Percentiles rank a stretch among this genome's conserved stretches.
These are phyloP conservation scores for Drosophila yakuba DNA, from an alignment of 1,140 invertebrate genomes.

Conservation along the genomic window DNA sequence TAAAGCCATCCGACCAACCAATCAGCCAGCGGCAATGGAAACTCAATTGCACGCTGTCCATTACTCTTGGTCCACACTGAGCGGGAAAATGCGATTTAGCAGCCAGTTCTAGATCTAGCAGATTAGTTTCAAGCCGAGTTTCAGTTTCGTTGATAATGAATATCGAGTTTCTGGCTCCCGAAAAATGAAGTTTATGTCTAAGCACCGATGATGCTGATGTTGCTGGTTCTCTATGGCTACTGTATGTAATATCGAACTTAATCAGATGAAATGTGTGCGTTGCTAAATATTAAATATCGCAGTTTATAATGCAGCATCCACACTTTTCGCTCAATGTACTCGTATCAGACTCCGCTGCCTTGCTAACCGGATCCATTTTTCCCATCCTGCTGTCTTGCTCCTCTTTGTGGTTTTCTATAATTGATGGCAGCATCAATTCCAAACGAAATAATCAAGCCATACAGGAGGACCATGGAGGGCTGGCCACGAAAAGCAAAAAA, in stretches of 20 bases:
- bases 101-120: neutral
- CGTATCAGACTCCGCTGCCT: conserved; percentile 6
- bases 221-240: too few species aligned
- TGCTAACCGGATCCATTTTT: conserved; percentile 61
- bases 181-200: too few species aligned
- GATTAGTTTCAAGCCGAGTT: neutral
- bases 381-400: conserved; percentile 19
- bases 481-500: conserved; percentile 19
- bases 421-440: conserved; percentile 79
- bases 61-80: conserved; percentile 53
- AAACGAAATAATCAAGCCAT: conserved; percentile 79
- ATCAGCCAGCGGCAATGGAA: conserved; percentile 37
- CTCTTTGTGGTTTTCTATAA: conserved; percentile 57
- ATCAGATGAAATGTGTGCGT: too few species aligned
- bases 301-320: too few species aligned
- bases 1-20: conserved; percentile 48
- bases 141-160: too few species aligned
- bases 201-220: too few species aligned
- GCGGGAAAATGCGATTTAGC: neutral
- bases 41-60: conserved; percentile 50
- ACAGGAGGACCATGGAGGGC: conserved; percentile 3
- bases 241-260: too few species aligned
- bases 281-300: too few species aligned
- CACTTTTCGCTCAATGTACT: conserved; percentile 15
- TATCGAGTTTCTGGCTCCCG: neutral